phyloP scores from a whole-genome alignment of 2,888 invertebrate genomes.

The Nezara viridula region DNA sequence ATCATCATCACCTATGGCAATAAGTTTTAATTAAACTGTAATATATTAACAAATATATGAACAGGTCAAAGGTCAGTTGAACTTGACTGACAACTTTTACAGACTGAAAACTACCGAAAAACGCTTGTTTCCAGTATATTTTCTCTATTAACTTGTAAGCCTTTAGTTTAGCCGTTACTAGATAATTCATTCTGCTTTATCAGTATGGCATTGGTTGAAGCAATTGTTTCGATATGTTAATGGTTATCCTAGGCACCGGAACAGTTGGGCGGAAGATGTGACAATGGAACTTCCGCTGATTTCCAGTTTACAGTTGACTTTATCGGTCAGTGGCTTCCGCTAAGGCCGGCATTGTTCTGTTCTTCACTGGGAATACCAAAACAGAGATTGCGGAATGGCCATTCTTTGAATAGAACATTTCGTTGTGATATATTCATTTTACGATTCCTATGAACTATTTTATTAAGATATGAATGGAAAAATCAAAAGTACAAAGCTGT shows the following conservation, averaged over 20 bases:
- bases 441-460: too few species aligned
- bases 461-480: too few species aligned
- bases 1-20: too few species aligned
- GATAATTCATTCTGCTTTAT: neutral
- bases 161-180: neutral
- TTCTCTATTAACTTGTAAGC: neutral
- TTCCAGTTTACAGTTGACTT: slow-evolving; percentile 47
- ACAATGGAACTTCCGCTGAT: slow-evolving; percentile 39
- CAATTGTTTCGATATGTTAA: slow-evolving; percentile 40
- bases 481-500: too few species aligned
- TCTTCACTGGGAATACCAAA: neutral
- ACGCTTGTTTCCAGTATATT: neutral
- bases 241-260: slow-evolving; percentile 9
- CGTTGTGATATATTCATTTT: neutral
- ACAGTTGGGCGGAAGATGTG: slow-evolving; percentile 40
- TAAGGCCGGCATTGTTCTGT: neutral
- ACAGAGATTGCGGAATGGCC: neutral
- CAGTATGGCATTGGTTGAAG: slow-evolving; percentile 13
- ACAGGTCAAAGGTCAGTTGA: too few species aligned
- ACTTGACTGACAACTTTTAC: too few species aligned
- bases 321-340: slow-evolving; percentile 32
- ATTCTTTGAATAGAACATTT: neutral
- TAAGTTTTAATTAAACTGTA: too few species aligned
- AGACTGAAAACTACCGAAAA: too few species aligned
- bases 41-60: too few species aligned